Evolutionary conservation across 2,888 invertebrate species (phyloP).

Genomic region (Chrysina gloriosa): DNA sequence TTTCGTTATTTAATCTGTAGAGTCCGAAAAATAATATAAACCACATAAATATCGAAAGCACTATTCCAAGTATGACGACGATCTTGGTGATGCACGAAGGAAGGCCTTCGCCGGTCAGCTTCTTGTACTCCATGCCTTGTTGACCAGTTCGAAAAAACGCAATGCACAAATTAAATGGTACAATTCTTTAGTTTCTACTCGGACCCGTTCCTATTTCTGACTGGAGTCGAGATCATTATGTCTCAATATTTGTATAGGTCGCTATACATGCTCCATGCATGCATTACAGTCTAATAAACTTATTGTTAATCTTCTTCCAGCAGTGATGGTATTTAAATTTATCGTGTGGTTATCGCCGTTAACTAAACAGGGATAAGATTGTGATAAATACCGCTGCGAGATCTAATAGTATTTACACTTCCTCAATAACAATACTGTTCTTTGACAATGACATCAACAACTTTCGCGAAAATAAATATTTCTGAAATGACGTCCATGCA

Average conservation of each 20-base stretch:
- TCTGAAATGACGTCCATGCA: not conserved
- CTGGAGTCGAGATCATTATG: slow-evolving; percentile 41
- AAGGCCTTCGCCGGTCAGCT: slow-evolving; percentile 11
- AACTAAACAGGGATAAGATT: slow-evolving; percentile 26
- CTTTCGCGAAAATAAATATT: no score
- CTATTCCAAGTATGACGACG: slow-evolving; percentile 18
- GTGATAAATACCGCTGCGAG: not conserved
- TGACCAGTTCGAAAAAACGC: not conserved
- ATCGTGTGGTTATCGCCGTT: slow-evolving; percentile 16
- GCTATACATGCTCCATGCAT: slow-evolving; percentile 26
- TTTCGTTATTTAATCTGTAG: slow-evolving; percentile 30
- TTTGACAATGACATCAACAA: slow-evolving; percentile 20
- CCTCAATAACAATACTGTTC: not conserved
- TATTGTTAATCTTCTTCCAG: slow-evolving; percentile 38
- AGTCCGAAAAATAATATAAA: slow-evolving; percentile 27
- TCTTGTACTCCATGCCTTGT: slow-evolving; percentile 40
- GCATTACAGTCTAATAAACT: slow-evolving; percentile 39
- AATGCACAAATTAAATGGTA: slow-evolving; percentile 28
- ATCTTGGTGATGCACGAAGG: slow-evolving; percentile 22
- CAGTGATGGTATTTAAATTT: slow-evolving; percentile 34
- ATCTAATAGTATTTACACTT: not conserved
- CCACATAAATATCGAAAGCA: slow-evolving; percentile 32
- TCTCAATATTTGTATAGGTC: slow-evolving; percentile 40
- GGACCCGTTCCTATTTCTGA: slow-evolving; percentile 34
- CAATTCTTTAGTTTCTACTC: slow-evolving; percentile 31